Evolutionary conservation across 2,113 vertebrate species (phyloP), one percentile per base, ranked within the genome.

Genomic region (Hypocryptadius cinnamomeus): DNA sequence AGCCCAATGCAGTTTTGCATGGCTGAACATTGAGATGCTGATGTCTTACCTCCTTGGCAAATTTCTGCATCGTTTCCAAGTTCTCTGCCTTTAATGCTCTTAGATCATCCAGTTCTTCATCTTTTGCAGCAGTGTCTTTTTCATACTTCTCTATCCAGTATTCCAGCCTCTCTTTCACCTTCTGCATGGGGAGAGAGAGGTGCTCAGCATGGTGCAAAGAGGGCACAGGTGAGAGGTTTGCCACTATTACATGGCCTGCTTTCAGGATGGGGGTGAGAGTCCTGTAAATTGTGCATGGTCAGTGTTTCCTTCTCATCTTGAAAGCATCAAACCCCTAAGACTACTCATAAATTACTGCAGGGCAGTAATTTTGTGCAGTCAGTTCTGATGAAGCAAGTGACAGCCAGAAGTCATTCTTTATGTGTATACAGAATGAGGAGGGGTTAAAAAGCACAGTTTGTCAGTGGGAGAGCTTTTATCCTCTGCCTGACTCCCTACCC

Each of bases 111-210:
- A 98, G 92, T 82, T 98, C 97, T 61, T 96, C 79, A 2, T 99
- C 98, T 89, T 98, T 98, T 61, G 95, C 94, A 8, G 98, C 93
- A 5, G 94, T 97, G 81, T 98, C 98, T 9, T 96, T 98, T 70
- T 99, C 96, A 42, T 98, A 98, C 53, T 98, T 98, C 69, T 98
- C 98, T 95, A 98, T 95, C 98, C 98, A 98, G 77, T 96, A 96
- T 50, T 98, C 98, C 69, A 98, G 89, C 90, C 97, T 97, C 86
- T 98, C 98, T 70, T 97, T 96, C 77, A 98, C 90, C 48, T 83
- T 94, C 98, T 99, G 78, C 64, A 68, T 15, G 24, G 74, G 79
- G 80, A 93, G 10, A 88, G 30, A 89, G 54, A 16, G 44, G 50
- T 56, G 39, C 39, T 87, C 22, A 73, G 73, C 54, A 44, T 2